These are phyloP conservation scores for Otis tarda DNA, from an alignment of 2,113 vertebrate genomes.

Conservation along the genomic window DNA sequence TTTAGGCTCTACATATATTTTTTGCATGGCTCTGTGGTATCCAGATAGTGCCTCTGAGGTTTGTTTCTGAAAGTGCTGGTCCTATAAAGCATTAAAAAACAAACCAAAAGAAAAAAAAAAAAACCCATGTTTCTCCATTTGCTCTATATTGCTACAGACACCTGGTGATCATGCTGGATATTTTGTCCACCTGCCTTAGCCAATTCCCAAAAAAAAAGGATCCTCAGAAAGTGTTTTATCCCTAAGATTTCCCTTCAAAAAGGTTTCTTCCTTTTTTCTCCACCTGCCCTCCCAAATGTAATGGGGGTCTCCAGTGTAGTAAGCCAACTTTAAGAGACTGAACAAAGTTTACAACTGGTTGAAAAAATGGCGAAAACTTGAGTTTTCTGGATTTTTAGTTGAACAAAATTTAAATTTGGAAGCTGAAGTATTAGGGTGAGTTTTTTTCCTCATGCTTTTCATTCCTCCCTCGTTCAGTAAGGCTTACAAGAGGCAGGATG, in stretches of 20 bases:
- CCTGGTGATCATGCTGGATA: background rate
- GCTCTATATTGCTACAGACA: background rate
- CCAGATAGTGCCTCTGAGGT: background rate
- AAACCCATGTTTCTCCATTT: background rate
- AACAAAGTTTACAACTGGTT: background rate
- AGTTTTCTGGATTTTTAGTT: background rate
- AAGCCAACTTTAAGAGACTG: background rate
- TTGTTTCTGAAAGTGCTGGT: background rate
- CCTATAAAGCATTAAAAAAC: background rate
- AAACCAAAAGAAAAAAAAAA: background rate
- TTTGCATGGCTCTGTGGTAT: background rate
- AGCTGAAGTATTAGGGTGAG: background rate
- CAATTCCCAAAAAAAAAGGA: background rate
- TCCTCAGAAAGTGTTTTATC: background rate
- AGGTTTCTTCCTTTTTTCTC: background rate
- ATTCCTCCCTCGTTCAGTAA: background rate
- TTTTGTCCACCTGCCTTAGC: background rate
- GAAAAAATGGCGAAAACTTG: background rate
- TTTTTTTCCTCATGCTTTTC: background rate
- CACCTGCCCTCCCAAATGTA: background rate
- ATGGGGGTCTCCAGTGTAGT: background rate
- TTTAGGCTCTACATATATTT: background rate
- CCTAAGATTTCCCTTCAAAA: background rate
- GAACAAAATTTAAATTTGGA: background rate
- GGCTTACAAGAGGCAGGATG: background rate